A percentile compares a stretch with the other conserved stretches of the same genome.
Evolutionary conservation across 1,140 invertebrate species (phyloP).

Genomic region (Amyelois transitella): DNA sequence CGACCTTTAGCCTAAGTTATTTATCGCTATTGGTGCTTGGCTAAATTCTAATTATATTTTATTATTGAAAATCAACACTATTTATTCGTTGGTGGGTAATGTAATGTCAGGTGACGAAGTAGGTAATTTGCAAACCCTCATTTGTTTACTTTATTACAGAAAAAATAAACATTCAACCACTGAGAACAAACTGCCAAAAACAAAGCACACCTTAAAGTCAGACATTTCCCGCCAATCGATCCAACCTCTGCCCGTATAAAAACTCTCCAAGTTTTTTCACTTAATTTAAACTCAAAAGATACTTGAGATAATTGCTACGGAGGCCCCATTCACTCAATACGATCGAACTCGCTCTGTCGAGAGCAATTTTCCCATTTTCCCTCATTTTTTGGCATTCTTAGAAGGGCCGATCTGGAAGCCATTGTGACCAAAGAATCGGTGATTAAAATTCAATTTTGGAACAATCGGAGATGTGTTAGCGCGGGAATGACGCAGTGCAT

Average conservation of each 20-base stretch:
- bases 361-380: constrained; percentile 62
- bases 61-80: background rate
- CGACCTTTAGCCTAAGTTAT: constrained; percentile 45
- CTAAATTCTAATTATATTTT: constrained; percentile 9
- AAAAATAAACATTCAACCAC: background rate
- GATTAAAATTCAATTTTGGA: constrained; percentile 73
- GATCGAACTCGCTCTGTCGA: constrained; percentile 54
- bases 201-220: background rate
- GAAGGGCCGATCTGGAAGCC: constrained; percentile 25
- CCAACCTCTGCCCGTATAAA: constrained; percentile 34
- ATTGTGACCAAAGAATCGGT: constrained; percentile 68
- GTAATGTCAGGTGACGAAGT: too few relatives aligned
- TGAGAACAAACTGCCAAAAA: too few relatives aligned
- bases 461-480: constrained; percentile 54
- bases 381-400: constrained; percentile 65
- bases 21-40: constrained; percentile 19
- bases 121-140: too few relatives aligned
- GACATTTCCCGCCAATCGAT: constrained; percentile 9
- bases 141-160: too few relatives aligned
- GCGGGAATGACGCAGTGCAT: constrained; percentile 59
- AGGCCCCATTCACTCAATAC: constrained; percentile 53
- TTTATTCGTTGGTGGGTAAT: too few relatives aligned
- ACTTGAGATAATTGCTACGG: constrained; percentile 70
- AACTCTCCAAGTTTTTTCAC: constrained; percentile 64
- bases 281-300: constrained; percentile 74